Evolutionary conservation across 2,888 invertebrate species (phyloP), one percentile per base, ranked within the genome.

Genomic region (Amphipoea lucens): DNA sequence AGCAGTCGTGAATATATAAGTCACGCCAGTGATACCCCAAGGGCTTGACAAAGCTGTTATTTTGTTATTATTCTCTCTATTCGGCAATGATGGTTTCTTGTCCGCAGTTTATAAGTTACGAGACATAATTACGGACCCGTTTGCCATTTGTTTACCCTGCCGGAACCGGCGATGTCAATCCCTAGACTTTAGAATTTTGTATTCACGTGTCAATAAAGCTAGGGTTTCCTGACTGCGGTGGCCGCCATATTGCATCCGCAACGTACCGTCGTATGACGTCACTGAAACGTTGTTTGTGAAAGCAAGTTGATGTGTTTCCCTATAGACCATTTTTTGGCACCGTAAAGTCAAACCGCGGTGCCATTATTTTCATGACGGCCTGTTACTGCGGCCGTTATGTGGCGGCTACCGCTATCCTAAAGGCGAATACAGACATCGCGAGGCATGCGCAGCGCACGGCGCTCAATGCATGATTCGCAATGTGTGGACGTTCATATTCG

Each of bases 11-110:
- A 40, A 40, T 40, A 71, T 57, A 54, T 54, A 20, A 67, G 40
- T 78, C 48, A 77, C 78, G 77, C 48, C 4, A 51, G 11, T 20
- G 12, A 67, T 42, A 66, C 29, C 54, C 11, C 11, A 11, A 63
- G 63, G 63, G 23, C 36, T 51, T 17, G 12, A 48, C 45, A 23
- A 66, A 57, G 36, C n/a, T 76, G 4, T 57, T 20, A 45, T 45
- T 66, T 54, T 65, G 36, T 77, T 57, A 76, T 76, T 76, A 77
- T 57, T 65, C 12, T 65, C n/a, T 76, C 36, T 57, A 65, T 57
- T 54, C 17, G 4, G 7, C 29, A 65, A 54, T 65, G 2, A 57
- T 20, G 23, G 20, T 14, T 45, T 66, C 45, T 3, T 65, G 17
- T 14, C 48, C 48, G 0, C 7, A 54, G 23, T 17, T 54, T 7